Percentiles rank a stretch among this genome's conserved stretches.
Conservation (phyloP, 2,888 invertebrate species). For the Malthinus seriepunctatus region DNA sequence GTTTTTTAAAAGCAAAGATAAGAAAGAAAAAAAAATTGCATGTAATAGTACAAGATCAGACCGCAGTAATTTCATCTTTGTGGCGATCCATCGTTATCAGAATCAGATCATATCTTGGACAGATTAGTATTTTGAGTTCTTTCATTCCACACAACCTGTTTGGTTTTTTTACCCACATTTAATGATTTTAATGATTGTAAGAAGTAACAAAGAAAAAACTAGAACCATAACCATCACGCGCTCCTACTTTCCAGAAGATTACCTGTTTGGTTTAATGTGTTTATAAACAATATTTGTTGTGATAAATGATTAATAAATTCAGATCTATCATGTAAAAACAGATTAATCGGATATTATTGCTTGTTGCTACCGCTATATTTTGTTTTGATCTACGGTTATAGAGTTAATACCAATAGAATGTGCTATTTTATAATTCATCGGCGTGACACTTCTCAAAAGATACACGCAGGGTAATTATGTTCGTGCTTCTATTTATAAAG, state of each 20-base stretch:
- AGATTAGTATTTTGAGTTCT: constrained; percentile 25
- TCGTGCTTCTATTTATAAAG: constrained; percentile 2
- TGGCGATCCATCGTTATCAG: constrained; percentile 39
- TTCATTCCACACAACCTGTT: constrained; percentile 11
- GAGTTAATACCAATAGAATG: constrained; percentile 24
- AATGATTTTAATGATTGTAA: constrained; percentile 11
- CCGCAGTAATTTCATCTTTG: constrained; percentile 43
- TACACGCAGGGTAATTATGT: constrained; percentile 7
- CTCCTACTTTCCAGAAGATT: constrained; percentile 24
- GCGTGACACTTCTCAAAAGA: constrained; percentile 5
- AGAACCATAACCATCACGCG: constrained; percentile 18
- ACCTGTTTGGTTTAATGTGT: constrained; percentile 34
- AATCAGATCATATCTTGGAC: constrained; percentile 38
- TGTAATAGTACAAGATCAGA: constrained; percentile 32
- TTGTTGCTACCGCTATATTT: constrained; percentile 30
- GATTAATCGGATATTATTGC: constrained; percentile 25
- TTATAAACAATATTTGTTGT: constrained; percentile 39
- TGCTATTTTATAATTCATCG: constrained; percentile 21
- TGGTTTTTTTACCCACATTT: constrained; percentile 8
- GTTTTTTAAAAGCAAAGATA: constrained; percentile 27
- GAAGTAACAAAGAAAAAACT: constrained; percentile 7
- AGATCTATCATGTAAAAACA: constrained; percentile 32
- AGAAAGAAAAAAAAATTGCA: constrained; percentile 25
- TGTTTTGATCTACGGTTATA: constrained; percentile 32
- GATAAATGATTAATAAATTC: constrained; percentile 38